Conservation (phyloP, 1,140 invertebrate genomes). For the Tribolium castaneum region DNA sequence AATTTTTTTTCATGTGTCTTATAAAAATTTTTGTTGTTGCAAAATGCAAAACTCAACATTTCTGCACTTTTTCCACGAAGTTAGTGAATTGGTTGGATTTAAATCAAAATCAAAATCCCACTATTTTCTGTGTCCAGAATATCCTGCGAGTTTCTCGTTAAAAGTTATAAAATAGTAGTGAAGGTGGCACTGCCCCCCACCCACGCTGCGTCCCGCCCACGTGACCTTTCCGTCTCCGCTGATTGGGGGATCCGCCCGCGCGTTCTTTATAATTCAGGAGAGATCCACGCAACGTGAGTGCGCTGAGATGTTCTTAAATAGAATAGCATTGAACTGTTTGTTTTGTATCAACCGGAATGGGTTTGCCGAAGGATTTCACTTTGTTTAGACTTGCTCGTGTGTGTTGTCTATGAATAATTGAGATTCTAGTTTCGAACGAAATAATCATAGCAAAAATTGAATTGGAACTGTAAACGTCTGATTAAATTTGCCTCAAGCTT, state of each 20-base stretch:
- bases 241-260: background rate
- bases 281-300: background rate
- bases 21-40: too few species aligned
- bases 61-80: too few species aligned
- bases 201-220: too few species aligned
- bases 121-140: too few species aligned
- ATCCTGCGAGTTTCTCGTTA: too few species aligned
- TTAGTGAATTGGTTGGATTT: too few species aligned
- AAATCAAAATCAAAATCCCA: too few species aligned
- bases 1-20: too few species aligned
- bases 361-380: background rate
- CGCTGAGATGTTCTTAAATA: background rate
- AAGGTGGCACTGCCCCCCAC: too few species aligned
- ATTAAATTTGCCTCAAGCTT: constrained; percentile 10
- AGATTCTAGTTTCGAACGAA: background rate
- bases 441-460: constrained; percentile 9
- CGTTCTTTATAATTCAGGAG: background rate
- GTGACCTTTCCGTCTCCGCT: too few species aligned
- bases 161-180: background rate
- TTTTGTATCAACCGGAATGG: background rate
- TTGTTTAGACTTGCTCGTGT: background rate
- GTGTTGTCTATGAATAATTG: constrained; percentile 16
- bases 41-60: too few species aligned
- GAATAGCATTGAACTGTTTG: background rate
- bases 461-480: constrained; percentile 11